A percentile compares a stretch with the other conserved stretches of the same genome.
These are phyloP conservation scores for Neosilurus hyrtlii DNA, from an alignment of 2,797 vertebrate species.

Conservation along the genomic window DNA sequence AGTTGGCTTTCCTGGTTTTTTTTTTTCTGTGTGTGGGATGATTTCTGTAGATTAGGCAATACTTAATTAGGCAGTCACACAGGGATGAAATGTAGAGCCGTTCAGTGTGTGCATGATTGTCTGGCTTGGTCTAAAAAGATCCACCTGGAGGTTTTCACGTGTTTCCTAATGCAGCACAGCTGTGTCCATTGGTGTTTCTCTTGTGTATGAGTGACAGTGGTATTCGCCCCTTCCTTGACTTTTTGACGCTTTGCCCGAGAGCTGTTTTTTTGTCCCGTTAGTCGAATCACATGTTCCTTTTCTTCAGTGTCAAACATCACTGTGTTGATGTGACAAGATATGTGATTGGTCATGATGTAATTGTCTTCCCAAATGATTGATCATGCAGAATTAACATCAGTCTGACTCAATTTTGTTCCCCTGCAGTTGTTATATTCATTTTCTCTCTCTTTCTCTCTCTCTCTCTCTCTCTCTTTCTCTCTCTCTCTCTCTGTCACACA, in stretches of 20 bases:
- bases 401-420: not conserved
- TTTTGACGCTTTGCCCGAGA: not conserved
- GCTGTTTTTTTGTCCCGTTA: not conserved
- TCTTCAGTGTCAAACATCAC: not conserved
- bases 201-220: not conserved
- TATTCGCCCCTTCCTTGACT: not conserved
- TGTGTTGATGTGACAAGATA: not conserved
- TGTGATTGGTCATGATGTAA: not conserved
- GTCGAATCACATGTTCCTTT: not conserved
- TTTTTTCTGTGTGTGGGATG: accelerated
- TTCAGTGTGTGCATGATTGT: not conserved
- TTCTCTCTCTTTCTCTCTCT: not conserved
- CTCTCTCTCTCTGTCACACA: not conserved
- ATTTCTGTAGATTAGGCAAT: not conserved
- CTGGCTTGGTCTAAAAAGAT: not conserved
- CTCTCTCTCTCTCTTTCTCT: not conserved
- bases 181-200: not conserved
- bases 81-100: not conserved
- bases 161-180: not conserved
- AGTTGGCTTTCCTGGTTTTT: too few relatives aligned
- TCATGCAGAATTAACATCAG: not conserved
- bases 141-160: not conserved
- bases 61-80: not conserved
- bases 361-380: not conserved
- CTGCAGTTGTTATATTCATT: not conserved